Evolutionary conservation across 2,888 invertebrate species (phyloP).

Genomic region (Atherix ibis): DNA sequence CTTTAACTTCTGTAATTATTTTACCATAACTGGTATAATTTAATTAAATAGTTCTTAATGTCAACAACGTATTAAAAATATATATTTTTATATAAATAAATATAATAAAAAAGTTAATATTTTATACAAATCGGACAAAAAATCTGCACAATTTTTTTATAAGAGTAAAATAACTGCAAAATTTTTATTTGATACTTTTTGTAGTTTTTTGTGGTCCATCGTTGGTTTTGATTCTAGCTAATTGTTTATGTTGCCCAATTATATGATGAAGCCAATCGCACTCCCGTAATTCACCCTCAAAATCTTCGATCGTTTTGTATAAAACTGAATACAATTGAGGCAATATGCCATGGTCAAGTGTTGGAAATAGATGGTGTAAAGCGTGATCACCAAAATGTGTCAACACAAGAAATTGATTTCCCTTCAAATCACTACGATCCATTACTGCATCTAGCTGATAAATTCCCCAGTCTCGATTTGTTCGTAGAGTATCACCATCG

Average conservation of each 20-base stretch:
- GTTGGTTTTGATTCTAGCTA: slow-evolving; percentile 35
- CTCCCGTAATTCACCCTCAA: slow-evolving; percentile 26
- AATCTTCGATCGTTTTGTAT: slow-evolving; percentile 27
- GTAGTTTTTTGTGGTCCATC: slow-evolving; percentile 18
- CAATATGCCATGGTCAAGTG: slow-evolving; percentile 59
- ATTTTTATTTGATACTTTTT: no score
- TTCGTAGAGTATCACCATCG: slow-evolving; percentile 48
- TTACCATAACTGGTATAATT: no score
- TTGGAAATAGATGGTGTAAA: slow-evolving; percentile 67
- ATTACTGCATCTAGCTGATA: slow-evolving; percentile 58
- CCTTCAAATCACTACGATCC: slow-evolving; percentile 51
- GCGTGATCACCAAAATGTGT: slow-evolving; percentile 64
- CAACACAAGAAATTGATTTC: slow-evolving; percentile 47
- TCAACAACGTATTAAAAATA: no score
- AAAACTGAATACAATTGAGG: slow-evolving; percentile 44
- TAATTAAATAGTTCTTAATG: no score
- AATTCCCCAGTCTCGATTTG: slow-evolving; percentile 57
- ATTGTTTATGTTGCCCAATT: slow-evolving; percentile 48
- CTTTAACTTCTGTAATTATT: no score
- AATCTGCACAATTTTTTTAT: no score
- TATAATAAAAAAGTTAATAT: no score
- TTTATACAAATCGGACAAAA: no score
- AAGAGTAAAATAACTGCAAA: no score
- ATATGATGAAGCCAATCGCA: slow-evolving; percentile 44
- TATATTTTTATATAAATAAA: no score